These are phyloP conservation scores for Leptarthrus brevirostris DNA, from an alignment of 2,888 invertebrate genomes.

Conservation along the genomic window DNA sequence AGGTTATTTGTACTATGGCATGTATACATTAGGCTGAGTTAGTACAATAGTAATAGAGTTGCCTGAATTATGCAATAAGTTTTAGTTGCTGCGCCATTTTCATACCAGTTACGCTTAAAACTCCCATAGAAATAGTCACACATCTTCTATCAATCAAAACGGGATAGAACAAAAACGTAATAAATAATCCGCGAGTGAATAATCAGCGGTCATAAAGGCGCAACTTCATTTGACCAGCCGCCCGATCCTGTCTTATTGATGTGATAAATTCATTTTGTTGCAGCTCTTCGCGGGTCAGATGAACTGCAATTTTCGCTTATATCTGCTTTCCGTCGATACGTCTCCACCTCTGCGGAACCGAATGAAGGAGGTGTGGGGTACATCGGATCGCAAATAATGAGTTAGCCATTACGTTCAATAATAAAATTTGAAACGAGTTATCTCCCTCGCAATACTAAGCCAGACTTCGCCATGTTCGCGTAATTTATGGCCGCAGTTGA, in stretches of 20 bases:
- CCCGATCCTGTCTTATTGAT: slow-evolving; percentile 24
- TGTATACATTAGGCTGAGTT: no score
- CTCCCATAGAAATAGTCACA: not conserved
- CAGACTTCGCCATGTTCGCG: slow-evolving; percentile 19
- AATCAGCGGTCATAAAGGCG: slow-evolving; percentile 36
- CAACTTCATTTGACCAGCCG: slow-evolving; percentile 28
- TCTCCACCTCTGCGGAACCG: not conserved
- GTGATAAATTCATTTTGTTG: slow-evolving; percentile 5
- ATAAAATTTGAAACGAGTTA: slow-evolving; percentile 44
- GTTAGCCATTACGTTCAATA: slow-evolving; percentile 40
- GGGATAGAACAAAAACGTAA: slow-evolving; percentile 13
- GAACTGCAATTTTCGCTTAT: not conserved
- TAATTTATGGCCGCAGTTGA: slow-evolving; percentile 40
- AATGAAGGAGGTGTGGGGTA: slow-evolving; percentile 6
- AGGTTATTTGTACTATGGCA: no score
- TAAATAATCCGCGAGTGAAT: slow-evolving; percentile 36
- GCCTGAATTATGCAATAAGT: no score
- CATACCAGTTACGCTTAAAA: no score
- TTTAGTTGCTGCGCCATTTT: no score
- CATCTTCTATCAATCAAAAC: not conserved
- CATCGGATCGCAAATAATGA: slow-evolving; percentile 41
- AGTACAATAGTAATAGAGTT: no score
- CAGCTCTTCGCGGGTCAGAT: not conserved
- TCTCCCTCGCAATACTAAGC: slow-evolving; percentile 29
- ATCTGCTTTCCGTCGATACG: not conserved